Evolutionary conservation across 2,888 invertebrate species (phyloP), one percentile per base, ranked within the genome.

Genomic region (Lottia gigantea): DNA sequence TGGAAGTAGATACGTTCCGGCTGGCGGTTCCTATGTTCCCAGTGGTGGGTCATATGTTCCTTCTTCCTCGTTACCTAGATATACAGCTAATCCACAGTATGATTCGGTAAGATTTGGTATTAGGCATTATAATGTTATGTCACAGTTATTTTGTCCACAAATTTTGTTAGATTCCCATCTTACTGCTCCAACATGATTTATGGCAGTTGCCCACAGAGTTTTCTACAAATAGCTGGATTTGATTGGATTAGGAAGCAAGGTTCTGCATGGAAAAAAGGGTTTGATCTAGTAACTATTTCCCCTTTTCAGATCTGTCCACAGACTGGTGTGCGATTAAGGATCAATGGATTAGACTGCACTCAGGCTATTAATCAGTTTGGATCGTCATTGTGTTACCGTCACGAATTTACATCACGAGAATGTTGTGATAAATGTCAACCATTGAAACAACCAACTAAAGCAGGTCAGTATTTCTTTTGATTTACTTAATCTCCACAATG

Each of bases 381-480:
- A 14, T 26, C 70, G 8, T 82, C 77, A 68, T 79, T 84, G 11
- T 84, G 84, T 62, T 84, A 84, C 72, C 80, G 79, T 23, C 82
- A 84, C 64, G 84, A 82, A 71, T 74, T 77, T 25, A 79, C 80
- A 16, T 83, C 82, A 11, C 71, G 71, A 25, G 78, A 80, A 19
- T 84, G 84, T 64, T 84, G 84, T 67, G 75, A 82, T 62, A 72
- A 74, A 64, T 84, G 84, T 64, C 66, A 78, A 47, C 72, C 76
- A 11, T 74, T 81, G 8, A 82, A 82, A 61, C 71, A 77, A 47
- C 64, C 76, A 0, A 47, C 72, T 23, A 72, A 78, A 8, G 69
- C 67, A n/a, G 82, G 83, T 81, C 73, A 8, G 40, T 8, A 40
- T 40, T 40, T 8, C 7, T 40, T 8, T 8, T 1, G 11, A 40